Percentiles rank a stretch among this genome's conserved stretches.
These are phyloP conservation scores for Brachyhypopomus gauderio DNA, from an alignment of 2,113 vertebrate species.

Conservation along the genomic window DNA sequence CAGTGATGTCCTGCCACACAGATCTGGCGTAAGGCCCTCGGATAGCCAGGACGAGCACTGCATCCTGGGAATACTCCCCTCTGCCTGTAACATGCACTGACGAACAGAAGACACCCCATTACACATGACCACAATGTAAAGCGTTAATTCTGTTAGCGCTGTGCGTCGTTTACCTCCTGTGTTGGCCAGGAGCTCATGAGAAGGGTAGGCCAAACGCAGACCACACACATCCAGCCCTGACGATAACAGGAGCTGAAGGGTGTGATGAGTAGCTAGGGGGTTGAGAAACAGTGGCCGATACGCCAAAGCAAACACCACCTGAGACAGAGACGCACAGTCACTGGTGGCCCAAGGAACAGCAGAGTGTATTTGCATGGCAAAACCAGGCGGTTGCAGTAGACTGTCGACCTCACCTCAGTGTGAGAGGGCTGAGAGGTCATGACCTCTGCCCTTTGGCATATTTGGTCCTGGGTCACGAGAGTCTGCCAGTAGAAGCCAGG, in stretches of 20 bases:
- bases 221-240: slow-evolving; percentile 72
- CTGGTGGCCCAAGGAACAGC: background rate
- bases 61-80: background rate
- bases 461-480: slow-evolving; percentile 67
- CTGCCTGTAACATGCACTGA: slow-evolving; percentile 59
- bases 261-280: slow-evolving; percentile 67
- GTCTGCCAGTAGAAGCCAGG: slow-evolving; percentile 78
- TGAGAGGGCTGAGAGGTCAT: slow-evolving; percentile 57
- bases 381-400: background rate
- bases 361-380: background rate
- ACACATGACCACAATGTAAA: background rate
- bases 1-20: slow-evolving; percentile 59
- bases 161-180: slow-evolving; percentile 63
- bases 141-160: no score
- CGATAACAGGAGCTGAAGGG: slow-evolving; percentile 66
- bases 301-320: slow-evolving; percentile 72
- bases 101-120: slow-evolving; percentile 19
- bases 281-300: slow-evolving; percentile 61
- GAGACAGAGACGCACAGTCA: slow-evolving; percentile 32
- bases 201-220: slow-evolving; percentile 70
- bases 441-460: slow-evolving; percentile 62
- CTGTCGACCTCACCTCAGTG: slow-evolving; percentile 64
- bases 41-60: slow-evolving; percentile 63
- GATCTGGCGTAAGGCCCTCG: slow-evolving; percentile 65
- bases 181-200: slow-evolving; percentile 55